Evolutionary conservation across 1,140 invertebrate genomes (phyloP).

Genomic region (Lucilia sericata): DNA sequence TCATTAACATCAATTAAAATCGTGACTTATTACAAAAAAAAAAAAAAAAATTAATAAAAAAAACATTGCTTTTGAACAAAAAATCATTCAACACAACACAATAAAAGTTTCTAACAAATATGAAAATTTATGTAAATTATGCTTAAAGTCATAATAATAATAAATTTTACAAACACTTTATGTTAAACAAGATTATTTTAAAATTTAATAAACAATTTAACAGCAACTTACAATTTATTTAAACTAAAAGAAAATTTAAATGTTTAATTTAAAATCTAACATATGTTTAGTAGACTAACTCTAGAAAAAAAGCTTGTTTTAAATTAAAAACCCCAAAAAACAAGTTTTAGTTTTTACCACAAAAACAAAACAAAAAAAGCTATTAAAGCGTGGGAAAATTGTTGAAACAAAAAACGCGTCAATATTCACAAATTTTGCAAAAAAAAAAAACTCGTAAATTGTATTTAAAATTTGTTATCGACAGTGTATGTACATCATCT

Average conservation of each 20-base stretch:
- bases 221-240: neutral
- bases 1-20: constrained; percentile 8
- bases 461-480: constrained; percentile 37
- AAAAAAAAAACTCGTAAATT: constrained; percentile 35
- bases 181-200: neutral
- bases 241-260: neutral
- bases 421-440: neutral
- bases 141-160: constrained; percentile 21
- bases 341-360: no score
- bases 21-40: neutral
- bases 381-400: constrained; percentile 22
- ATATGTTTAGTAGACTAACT: constrained; percentile 13
- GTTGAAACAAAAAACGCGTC: neutral
- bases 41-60: no score
- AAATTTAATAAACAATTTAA: neutral
- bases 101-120: neutral
- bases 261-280: neutral
- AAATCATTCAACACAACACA: neutral
- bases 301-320: constrained; percentile 22
- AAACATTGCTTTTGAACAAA: neutral
- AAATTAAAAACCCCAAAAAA: constrained; percentile 9
- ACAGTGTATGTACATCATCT: constrained; percentile 38
- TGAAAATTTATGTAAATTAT: constrained; percentile 19
- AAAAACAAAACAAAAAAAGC: neutral
- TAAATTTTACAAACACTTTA: neutral